These are phyloP conservation scores for Erpobdella octoculata DNA, from an alignment of 2,888 invertebrate species.

Conservation along the genomic window DNA sequence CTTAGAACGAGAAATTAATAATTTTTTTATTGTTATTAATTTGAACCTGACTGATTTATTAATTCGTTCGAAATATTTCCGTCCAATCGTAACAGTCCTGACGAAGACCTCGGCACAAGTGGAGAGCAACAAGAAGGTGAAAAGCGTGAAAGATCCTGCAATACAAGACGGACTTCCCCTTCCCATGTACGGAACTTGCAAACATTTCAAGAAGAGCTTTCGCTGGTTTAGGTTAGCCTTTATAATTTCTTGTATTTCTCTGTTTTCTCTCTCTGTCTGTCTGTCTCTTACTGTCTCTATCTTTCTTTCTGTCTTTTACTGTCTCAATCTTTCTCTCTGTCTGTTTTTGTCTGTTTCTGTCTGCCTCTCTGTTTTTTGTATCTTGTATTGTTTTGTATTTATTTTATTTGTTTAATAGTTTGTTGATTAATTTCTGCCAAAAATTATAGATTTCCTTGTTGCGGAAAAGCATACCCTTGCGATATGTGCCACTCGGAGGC, in stretches of 20 bases:
- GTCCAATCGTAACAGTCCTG: not conserved
- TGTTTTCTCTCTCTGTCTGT: not conserved
- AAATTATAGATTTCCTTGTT: conserved; percentile 54
- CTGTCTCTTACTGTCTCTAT: no score
- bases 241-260: not conserved
- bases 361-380: not conserved
- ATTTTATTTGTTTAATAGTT: not conserved
- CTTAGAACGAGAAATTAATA: no score
- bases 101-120: conserved; percentile 27
- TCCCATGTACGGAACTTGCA: conserved; percentile 53
- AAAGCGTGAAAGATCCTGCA: conserved; percentile 46
- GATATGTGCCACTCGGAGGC: conserved; percentile 53
- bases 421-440: not conserved
- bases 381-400: not conserved
- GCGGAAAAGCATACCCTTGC: conserved; percentile 54
- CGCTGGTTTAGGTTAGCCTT: conserved; percentile 52
- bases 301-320: not conserved
- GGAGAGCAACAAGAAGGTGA: conserved; percentile 36
- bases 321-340: not conserved
- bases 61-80: no score
- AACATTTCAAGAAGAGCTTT: conserved; percentile 55
- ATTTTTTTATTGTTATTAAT: no score
- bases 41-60: no score
- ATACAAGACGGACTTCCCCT: conserved; percentile 52
- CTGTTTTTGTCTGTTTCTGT: not conserved